phyloP scores from a whole-genome alignment of 1,140 invertebrate species.

The Globodera ellingtonae region DNA sequence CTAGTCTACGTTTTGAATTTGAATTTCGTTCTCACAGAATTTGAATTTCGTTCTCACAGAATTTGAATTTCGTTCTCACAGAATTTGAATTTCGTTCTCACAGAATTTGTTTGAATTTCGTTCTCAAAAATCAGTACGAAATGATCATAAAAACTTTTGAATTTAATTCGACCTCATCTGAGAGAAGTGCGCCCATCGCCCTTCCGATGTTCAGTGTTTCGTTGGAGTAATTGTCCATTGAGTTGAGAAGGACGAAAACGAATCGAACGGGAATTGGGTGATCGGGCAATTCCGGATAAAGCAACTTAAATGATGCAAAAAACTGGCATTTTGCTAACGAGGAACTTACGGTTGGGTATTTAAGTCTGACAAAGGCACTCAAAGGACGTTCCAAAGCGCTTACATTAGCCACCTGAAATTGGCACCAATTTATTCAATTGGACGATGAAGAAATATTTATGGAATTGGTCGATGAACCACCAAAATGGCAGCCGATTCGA shows the following conservation, averaged over 20 bases:
- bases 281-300: conserved; percentile 51
- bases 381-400: conserved; percentile 41
- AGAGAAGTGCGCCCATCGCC: conserved; percentile 48
- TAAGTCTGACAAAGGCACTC: conserved; percentile 44
- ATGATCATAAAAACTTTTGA: too few species aligned
- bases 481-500: conserved; percentile 47
- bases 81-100: too few species aligned
- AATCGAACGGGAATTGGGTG: conserved; percentile 49
- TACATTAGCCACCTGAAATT: conserved; percentile 43
- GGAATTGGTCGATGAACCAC: conserved; percentile 22
- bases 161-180: conserved; percentile 40
- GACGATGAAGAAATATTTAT: background rate
- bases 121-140: too few species aligned
- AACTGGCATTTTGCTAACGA: background rate
- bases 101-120: too few species aligned
- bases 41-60: too few species aligned
- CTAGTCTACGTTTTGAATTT: too few species aligned
- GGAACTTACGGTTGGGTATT: conserved; percentile 34
- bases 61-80: too few species aligned
- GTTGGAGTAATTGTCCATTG: conserved; percentile 47
- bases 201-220: conserved; percentile 48
- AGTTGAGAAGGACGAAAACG: conserved; percentile 44
- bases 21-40: too few species aligned
- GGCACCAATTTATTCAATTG: background rate
- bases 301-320: conserved; percentile 33